Conservation (phyloP, 2,888 invertebrate species). For the Drosophila stalkeri region DNA sequence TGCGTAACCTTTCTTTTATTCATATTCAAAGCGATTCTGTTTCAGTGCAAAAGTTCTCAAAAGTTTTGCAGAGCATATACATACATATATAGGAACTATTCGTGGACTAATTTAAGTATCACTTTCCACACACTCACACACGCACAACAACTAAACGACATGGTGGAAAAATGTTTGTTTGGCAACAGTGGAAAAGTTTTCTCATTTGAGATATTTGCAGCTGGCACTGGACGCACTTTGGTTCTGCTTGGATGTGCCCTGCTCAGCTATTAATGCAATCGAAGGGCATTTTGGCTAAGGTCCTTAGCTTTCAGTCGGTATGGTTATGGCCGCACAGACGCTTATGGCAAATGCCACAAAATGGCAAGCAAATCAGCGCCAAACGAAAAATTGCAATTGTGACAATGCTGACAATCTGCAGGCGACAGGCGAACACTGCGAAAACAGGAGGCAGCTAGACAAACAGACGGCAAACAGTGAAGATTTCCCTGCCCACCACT, state of each 20-base stretch:
- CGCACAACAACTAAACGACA: constrained; percentile 26
- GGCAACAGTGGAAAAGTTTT: constrained; percentile 64
- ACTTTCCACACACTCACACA: constrained; percentile 24
- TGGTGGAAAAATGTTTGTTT: constrained; percentile 32
- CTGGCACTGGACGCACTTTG: constrained; percentile 55
- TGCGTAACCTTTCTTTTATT: background rate
- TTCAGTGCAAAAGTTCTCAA: constrained; percentile 4
- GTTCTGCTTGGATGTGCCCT: constrained; percentile 3
- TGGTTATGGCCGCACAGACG: constrained; percentile 24
- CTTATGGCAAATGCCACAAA: constrained; percentile 75
- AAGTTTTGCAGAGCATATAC: background rate
- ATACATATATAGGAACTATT: constrained; percentile 6
- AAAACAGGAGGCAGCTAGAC: constrained; percentile 45
- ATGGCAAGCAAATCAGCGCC: constrained; percentile 76
- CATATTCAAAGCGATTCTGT: background rate
- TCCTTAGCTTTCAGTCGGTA: constrained; percentile 23
- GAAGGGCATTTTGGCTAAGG: constrained; percentile 66
- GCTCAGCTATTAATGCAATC: constrained; percentile 66
- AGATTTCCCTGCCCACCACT: constrained; percentile 2
- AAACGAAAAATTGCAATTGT: constrained; percentile 75
- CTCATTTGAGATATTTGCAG: constrained; percentile 74
- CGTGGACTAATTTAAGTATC: constrained; percentile 29
- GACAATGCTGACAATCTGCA: constrained; percentile 81
- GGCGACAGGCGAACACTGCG: constrained; percentile 64
- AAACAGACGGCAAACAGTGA: constrained; percentile 62